phyloP scores from a whole-genome alignment of 2,797 vertebrate species.

The Iguana delicatissima region DNA sequence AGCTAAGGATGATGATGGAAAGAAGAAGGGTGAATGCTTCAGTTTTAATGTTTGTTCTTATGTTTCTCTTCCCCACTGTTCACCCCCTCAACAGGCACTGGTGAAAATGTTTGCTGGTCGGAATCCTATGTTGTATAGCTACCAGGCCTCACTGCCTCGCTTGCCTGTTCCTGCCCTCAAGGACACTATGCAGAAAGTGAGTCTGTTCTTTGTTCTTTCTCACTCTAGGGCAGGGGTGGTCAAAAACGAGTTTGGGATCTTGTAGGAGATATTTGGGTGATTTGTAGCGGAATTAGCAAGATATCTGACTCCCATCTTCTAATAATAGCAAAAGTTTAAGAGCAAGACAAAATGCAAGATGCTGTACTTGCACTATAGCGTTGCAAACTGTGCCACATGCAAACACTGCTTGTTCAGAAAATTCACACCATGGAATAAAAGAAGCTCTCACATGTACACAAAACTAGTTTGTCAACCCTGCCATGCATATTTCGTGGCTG shows the following conservation, averaged over 20 bases:
- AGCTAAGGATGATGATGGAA: neutral
- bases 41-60: neutral
- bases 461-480: neutral
- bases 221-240: neutral
- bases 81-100: slow-evolving; percentile 80
- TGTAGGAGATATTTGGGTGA: neutral
- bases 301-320: neutral
- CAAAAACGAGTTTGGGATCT: neutral
- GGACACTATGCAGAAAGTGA: slow-evolving; percentile 88
- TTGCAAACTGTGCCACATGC: neutral
- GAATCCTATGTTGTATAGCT: slow-evolving; percentile 90
- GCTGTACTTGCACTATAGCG: neutral
- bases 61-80: neutral
- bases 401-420: neutral
- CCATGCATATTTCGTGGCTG: neutral
- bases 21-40: neutral
- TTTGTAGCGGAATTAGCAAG: neutral
- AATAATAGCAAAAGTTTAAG: neutral
- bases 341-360: neutral
- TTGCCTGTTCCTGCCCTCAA: slow-evolving; percentile 87
- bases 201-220: slow-evolving; percentile 6
- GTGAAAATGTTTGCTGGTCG: slow-evolving; percentile 93
- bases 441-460: neutral
- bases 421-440: neutral
- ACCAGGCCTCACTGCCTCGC: slow-evolving; percentile 90